Percentiles rank a stretch among this genome's conserved stretches.
Conservation (phyloP, 1,140 invertebrate species). For the Aphelinus atriplicis region DNA sequence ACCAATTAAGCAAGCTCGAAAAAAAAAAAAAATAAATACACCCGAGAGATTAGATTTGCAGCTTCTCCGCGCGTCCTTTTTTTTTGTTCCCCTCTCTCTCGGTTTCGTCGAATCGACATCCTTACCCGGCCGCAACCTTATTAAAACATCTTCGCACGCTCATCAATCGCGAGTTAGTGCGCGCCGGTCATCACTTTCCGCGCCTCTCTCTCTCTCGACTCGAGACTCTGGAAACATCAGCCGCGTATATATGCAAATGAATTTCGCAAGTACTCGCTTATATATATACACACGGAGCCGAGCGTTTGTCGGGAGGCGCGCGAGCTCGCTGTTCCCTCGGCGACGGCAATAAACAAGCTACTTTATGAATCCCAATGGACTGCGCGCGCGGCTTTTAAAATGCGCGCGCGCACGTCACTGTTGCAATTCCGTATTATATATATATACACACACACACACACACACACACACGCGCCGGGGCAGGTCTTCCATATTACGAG, state of each 20-base stretch:
- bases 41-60: no score
- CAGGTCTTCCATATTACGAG: no score
- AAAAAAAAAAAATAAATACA: no score
- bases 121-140: not conserved
- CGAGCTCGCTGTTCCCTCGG: not conserved
- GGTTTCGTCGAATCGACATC: no score
- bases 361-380: slow-evolving; percentile 26
- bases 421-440: not conserved
- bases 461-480: no score
- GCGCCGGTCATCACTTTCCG: not conserved
- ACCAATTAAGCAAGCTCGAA: no score
- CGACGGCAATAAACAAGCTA: slow-evolving; percentile 29
- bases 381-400: slow-evolving; percentile 13
- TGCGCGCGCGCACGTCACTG: not conserved
- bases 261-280: slow-evolving; percentile 18
- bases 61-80: no score
- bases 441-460: no score
- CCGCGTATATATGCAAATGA: slow-evolving; percentile 13
- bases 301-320: slow-evolving; percentile 8
- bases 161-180: not conserved
- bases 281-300: not conserved
- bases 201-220: not conserved
- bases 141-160: slow-evolving; percentile 19
- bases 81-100: no score
- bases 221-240: slow-evolving; percentile 8